Evolutionary conservation across 2,113 vertebrate species (phyloP).

Genomic region (Siphamia tubifer): DNA sequence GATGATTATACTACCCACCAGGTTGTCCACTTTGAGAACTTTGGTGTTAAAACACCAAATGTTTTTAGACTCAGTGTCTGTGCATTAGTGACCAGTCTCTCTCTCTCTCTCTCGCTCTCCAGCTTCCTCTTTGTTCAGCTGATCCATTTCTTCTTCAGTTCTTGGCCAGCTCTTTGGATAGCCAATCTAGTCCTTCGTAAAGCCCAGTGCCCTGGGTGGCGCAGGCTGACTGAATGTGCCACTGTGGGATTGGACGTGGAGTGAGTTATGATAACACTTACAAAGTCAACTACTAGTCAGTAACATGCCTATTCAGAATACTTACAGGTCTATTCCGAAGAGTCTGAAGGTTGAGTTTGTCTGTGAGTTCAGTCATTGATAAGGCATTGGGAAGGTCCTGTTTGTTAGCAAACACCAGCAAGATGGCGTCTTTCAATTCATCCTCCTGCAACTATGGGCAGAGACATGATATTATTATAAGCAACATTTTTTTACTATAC

Average conservation of each 20-base stretch:
- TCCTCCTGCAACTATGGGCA: constrained; percentile 85
- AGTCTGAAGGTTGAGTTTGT: constrained; percentile 84
- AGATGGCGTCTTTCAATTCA: constrained; percentile 86
- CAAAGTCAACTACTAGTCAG: neutral
- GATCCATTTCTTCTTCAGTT: constrained; percentile 51
- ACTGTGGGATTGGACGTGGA: constrained; percentile 71
- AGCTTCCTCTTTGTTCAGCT: neutral
- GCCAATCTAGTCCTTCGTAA: constrained; percentile 93
- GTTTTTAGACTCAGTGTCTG: constrained; percentile 51
- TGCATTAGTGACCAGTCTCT: constrained; percentile 32
- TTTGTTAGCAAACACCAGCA: constrained; percentile 94
- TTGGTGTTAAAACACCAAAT: constrained; percentile 38
- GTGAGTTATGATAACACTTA: neutral
- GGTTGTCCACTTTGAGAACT: constrained; percentile 39
- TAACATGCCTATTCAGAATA: neutral
- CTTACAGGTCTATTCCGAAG: constrained; percentile 86
- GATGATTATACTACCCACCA: constrained; percentile 47
- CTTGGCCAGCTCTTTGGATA: constrained; percentile 88
- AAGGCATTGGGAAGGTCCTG: constrained; percentile 95
- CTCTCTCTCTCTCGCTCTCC: constrained; percentile 9
- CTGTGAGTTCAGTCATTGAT: constrained; percentile 86
- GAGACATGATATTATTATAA: neutral
- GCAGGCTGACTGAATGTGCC: constrained; percentile 88
- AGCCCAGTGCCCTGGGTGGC: constrained; percentile 90
- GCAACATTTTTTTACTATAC: no score